A percentile compares a stretch with the other conserved stretches of the same genome.
These are phyloP conservation scores for Trochalopteron elliotii DNA, from an alignment of 2,113 vertebrate genomes.

Conservation along the genomic window DNA sequence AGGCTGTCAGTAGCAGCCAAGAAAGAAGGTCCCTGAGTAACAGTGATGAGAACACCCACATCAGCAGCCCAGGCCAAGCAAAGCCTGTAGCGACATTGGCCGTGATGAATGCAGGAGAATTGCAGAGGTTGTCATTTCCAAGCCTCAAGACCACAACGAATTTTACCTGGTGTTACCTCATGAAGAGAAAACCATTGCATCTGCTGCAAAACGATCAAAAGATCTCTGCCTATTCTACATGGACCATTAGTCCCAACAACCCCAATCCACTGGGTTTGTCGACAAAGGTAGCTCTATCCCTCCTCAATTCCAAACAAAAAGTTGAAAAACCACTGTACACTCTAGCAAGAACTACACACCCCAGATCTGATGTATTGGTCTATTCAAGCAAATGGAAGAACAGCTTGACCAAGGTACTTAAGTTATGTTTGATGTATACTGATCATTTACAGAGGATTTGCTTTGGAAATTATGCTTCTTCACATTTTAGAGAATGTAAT, in stretches of 20 bases:
- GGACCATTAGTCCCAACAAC: conserved; percentile 84
- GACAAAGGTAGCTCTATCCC: conserved; percentile 93
- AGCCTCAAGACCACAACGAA: conserved; percentile 93
- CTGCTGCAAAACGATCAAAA: conserved; percentile 87
- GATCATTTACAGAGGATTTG: not conserved
- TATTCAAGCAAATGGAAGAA: conserved; percentile 95
- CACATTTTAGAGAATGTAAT: not conserved
- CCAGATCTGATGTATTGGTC: conserved; percentile 87
- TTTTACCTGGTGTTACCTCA: conserved; percentile 94
- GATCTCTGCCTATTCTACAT: conserved; percentile 88
- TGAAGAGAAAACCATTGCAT: conserved; percentile 88
- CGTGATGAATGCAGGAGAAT: conserved; percentile 74
- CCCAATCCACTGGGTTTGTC: conserved; percentile 91
- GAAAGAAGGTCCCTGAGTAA: conserved; percentile 73
- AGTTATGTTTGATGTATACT: not conserved
- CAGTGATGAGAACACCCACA: conserved; percentile 69
- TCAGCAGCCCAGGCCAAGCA: conserved; percentile 73
- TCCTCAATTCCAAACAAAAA: conserved; percentile 94
- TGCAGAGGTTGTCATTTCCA: conserved; percentile 85
- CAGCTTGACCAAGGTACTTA: conserved; percentile 85
- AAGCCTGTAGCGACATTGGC: conserved; percentile 74
- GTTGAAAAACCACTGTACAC: conserved; percentile 89
- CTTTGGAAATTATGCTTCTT: not conserved
- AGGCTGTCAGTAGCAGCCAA: conserved; percentile 73
- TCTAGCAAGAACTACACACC: conserved; percentile 85